Percentiles rank a stretch among this genome's conserved stretches.
phyloP scores from a whole-genome alignment of 1,140 invertebrate genomes.

The Heliconius hermathena region DNA sequence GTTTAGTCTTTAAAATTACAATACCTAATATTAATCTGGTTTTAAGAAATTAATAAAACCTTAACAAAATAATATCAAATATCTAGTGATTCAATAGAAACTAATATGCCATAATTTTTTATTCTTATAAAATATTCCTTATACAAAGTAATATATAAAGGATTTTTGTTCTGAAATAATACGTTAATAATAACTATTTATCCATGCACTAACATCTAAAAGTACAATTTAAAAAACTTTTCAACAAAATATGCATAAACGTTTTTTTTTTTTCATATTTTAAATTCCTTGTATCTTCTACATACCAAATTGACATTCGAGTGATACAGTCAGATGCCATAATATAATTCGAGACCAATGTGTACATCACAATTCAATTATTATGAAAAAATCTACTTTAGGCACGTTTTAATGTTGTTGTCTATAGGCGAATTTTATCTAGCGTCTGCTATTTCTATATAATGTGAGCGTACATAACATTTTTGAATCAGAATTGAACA shows the following conservation, averaged over 20 bases:
- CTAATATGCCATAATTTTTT: too few relatives aligned
- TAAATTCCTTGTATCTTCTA: neutral
- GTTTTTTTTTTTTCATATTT: too few relatives aligned
- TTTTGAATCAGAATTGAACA: neutral
- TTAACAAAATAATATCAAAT: too few relatives aligned
- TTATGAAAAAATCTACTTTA: slow-evolving; percentile 28
- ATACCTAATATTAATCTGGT: too few relatives aligned
- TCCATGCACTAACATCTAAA: too few relatives aligned
- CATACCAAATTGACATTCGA: neutral
- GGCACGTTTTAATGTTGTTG: slow-evolving; percentile 20
- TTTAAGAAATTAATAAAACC: too few relatives aligned
- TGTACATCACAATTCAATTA: slow-evolving; percentile 28
- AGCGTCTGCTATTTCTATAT: neutral
- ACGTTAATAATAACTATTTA: neutral
- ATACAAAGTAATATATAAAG: too few relatives aligned
- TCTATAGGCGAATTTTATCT: slow-evolving; percentile 22
- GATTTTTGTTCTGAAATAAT: neutral
- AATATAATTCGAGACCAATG: slow-evolving; percentile 22
- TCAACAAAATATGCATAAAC: too few relatives aligned
- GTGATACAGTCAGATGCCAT: neutral
- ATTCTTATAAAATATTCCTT: too few relatives aligned
- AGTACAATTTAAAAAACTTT: too few relatives aligned
- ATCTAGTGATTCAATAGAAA: too few relatives aligned
- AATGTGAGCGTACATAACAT: neutral
- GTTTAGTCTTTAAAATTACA: too few relatives aligned